Conservation (phyloP, 2,888 invertebrate species). For the Dione juno region DNA sequence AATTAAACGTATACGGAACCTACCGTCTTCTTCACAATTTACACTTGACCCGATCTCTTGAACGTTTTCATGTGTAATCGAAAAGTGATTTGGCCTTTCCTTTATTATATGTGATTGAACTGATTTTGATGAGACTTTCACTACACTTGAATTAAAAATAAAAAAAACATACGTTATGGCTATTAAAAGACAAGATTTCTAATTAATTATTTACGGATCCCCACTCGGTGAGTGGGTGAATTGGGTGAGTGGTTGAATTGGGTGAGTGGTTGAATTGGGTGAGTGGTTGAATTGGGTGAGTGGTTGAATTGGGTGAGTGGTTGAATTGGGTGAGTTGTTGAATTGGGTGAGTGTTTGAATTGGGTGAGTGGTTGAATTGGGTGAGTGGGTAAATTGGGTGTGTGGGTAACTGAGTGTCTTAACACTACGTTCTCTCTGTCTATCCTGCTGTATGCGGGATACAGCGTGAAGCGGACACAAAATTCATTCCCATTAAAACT, state of each 20-base stretch:
- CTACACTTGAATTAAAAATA: slow-evolving; percentile 4
- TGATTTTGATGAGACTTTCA: slow-evolving; percentile 21
- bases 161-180: neutral
- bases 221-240: no score
- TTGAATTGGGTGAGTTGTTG: no score
- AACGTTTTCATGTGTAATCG: slow-evolving; percentile 1
- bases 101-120: slow-evolving; percentile 14
- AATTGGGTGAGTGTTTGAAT: no score
- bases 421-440: neutral
- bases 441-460: neutral
- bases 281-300: no score
- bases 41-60: neutral
- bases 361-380: no score
- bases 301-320: no score
- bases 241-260: no score
- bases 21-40: neutral
- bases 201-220: slow-evolving; percentile 2
- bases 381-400: no score
- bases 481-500: no score
- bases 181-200: neutral
- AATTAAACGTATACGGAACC: neutral
- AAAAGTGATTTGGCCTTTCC: slow-evolving; percentile 10
- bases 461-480: no score
- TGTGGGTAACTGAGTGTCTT: no score
- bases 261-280: no score